phyloP scores from a whole-genome alignment of 2,113 vertebrate genomes.

The Ictidomys tridecemlineatus region DNA sequence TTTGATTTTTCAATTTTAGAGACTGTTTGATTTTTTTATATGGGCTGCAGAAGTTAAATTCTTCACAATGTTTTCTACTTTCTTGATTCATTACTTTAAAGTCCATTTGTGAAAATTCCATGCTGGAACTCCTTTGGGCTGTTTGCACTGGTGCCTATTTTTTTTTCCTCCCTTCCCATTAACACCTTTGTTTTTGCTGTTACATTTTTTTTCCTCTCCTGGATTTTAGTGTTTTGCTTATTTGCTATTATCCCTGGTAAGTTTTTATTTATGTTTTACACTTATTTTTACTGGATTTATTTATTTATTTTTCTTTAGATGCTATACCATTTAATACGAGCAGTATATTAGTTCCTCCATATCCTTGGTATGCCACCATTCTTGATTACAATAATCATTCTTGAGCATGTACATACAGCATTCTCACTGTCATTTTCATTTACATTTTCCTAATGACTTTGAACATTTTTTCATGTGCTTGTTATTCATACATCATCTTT shows the following conservation, averaged over 20 bases:
- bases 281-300: background rate
- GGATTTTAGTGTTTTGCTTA: background rate
- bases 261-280: too few relatives aligned
- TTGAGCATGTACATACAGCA: too few relatives aligned
- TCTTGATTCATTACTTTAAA: background rate
- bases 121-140: background rate
- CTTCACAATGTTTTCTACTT: background rate
- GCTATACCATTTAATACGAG: background rate
- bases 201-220: background rate
- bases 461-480: too few relatives aligned
- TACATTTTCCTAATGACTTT: too few relatives aligned
- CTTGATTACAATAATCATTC: too few relatives aligned
- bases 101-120: background rate
- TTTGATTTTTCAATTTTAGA: slow-evolving; percentile 20
- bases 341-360: too few relatives aligned
- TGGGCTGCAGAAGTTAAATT: background rate
- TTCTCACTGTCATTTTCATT: too few relatives aligned
- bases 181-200: background rate
- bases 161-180: background rate
- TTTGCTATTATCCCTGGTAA: background rate
- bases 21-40: background rate
- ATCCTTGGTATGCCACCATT: too few relatives aligned
- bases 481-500: too few relatives aligned
- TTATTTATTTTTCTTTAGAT: background rate
- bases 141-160: background rate